A percentile compares a stretch with the other conserved stretches of the same genome.
Evolutionary conservation across 1,140 invertebrate species (phyloP).

Genomic region (Drosophila subpulchrella): DNA sequence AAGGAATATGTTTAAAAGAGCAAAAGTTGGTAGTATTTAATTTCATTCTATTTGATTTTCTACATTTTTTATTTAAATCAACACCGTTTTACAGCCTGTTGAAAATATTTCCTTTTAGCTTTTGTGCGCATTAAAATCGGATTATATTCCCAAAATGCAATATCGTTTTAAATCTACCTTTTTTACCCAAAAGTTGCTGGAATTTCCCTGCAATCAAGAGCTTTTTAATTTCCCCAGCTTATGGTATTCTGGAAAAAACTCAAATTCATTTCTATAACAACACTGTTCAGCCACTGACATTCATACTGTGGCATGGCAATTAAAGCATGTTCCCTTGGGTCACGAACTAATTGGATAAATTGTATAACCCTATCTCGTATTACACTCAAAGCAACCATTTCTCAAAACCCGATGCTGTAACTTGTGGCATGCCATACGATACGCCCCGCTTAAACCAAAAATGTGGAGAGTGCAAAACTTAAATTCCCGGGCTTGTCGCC

Average conservation of each 20-base stretch:
- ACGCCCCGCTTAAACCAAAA: constrained; percentile 4
- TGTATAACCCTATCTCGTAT: constrained; percentile 27
- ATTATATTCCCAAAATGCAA: too few species aligned
- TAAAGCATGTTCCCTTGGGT: constrained; percentile 18
- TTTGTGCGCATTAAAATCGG: background rate
- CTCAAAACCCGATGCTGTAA: constrained; percentile 17
- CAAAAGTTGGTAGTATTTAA: too few species aligned
- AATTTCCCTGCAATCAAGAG: background rate
- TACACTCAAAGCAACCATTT: constrained; percentile 20
- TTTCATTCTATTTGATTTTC: too few species aligned
- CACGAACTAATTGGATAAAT: constrained; percentile 38
- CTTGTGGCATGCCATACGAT: constrained; percentile 2
- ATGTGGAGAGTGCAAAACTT: constrained; percentile 7
- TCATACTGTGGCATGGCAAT: constrained; percentile 8
- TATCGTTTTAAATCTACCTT: too few species aligned
- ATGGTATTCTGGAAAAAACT: background rate
- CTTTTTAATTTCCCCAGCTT: background rate
- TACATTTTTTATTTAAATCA: too few species aligned
- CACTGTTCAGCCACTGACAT: background rate
- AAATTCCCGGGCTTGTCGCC: constrained; percentile 12
- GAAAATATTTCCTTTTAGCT: too few species aligned
- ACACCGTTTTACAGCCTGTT: too few species aligned
- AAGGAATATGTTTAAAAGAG: too few species aligned
- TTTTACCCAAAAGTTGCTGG: too few species aligned
- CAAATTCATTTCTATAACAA: background rate